Percentiles rank a stretch among this genome's conserved stretches.
Evolutionary conservation across 1,140 invertebrate genomes (phyloP).

Genomic region (Bombus fervidus): DNA sequence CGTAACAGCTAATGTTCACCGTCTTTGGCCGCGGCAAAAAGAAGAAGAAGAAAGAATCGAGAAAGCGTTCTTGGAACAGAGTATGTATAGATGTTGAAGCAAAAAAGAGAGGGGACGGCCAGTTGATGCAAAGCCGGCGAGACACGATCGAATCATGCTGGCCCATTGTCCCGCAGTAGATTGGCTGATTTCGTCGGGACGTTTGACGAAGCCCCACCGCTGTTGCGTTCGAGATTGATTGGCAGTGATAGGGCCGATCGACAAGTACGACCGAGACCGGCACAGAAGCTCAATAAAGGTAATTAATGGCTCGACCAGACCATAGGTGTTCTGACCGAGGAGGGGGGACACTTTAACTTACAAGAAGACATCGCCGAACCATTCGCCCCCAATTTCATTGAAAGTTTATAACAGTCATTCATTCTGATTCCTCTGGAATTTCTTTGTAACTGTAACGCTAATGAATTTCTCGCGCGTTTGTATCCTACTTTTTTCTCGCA

Average conservation of each 20-base stretch:
- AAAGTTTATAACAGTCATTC: constrained; percentile 13
- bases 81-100: constrained; percentile 43
- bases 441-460: background rate
- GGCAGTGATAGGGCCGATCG: constrained; percentile 77
- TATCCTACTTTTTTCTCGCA: background rate
- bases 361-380: constrained; percentile 24
- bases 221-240: constrained; percentile 74
- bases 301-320: constrained; percentile 70
- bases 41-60: constrained; percentile 30
- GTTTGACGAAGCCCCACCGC: constrained; percentile 68
- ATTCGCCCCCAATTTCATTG: background rate
- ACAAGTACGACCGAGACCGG: constrained; percentile 70
- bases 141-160: constrained; percentile 73
- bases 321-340: constrained; percentile 53
- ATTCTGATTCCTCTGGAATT: background rate
- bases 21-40: constrained; percentile 29
- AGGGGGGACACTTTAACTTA: constrained; percentile 23
- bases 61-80: constrained; percentile 52
- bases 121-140: constrained; percentile 63
- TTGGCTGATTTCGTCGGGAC: constrained; percentile 69
- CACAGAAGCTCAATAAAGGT: constrained; percentile 75
- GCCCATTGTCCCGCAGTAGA: constrained; percentile 74
- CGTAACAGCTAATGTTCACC: constrained; percentile 19
- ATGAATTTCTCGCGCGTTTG: background rate
- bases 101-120: constrained; percentile 49